phyloP scores from a whole-genome alignment of 2,797 vertebrate genomes.

The Hippoglossus hippoglossus region DNA sequence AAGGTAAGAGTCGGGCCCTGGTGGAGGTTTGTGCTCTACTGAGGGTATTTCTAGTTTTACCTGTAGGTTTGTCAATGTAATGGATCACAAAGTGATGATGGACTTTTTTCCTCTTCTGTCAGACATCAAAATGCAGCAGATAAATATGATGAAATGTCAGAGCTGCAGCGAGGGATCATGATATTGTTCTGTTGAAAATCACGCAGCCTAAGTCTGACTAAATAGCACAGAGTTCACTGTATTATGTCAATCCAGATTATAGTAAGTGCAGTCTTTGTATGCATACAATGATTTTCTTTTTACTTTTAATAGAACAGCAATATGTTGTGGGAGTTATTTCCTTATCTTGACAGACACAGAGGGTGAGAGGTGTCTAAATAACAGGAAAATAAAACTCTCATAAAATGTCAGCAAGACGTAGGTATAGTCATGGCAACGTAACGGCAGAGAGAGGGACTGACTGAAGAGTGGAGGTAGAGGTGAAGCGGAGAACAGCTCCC shows the following conservation, averaged over 20 bases:
- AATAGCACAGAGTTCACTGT: background rate
- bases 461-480: background rate
- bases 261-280: background rate
- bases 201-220: background rate
- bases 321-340: too few relatives aligned
- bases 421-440: slow-evolving; percentile 28
- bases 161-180: background rate
- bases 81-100: too few relatives aligned
- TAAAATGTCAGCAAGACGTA: slow-evolving; percentile 17
- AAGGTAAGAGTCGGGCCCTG: too few relatives aligned
- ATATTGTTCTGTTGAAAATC: background rate
- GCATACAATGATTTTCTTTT: background rate
- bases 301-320: too few relatives aligned
- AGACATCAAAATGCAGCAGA: slow-evolving; percentile 4
- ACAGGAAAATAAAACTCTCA: slow-evolving; percentile 2
- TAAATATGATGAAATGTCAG: background rate
- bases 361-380: slow-evolving; percentile 1
- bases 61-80: background rate
- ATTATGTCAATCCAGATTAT: background rate
- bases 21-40: too few relatives aligned
- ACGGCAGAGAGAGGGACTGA: slow-evolving; percentile 7
- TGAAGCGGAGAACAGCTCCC: slow-evolving; percentile 19
- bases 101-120: background rate
- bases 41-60: background rate
- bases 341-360: background rate